Evolutionary conservation across 2,888 invertebrate species (phyloP).

Genomic region (Meteorus cinctellus): DNA sequence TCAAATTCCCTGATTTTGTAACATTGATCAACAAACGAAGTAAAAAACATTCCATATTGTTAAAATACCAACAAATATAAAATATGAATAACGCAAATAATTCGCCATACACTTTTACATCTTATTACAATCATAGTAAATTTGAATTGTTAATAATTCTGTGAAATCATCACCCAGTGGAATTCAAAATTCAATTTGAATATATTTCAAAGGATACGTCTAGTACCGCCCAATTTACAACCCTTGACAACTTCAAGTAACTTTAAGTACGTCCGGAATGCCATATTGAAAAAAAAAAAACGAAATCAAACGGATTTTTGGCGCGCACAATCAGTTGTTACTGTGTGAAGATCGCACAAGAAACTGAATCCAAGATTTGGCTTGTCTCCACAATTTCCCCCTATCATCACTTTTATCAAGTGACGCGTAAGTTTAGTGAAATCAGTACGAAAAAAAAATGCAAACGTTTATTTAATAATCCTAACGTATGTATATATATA

Average conservation of each 20-base stretch:
- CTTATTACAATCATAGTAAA: too few relatives aligned
- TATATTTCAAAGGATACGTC: conserved; percentile 64
- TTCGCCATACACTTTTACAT: too few relatives aligned
- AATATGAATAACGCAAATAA: too few relatives aligned
- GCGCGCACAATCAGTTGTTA: conserved; percentile 33
- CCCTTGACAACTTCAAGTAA: conserved; percentile 50
- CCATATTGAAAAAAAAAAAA: conserved; percentile 55
- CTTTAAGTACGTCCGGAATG: conserved; percentile 52
- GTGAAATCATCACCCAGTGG: not conserved
- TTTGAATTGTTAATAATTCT: too few relatives aligned
- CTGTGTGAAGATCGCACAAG: conserved; percentile 37
- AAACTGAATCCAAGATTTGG: conserved; percentile 41
- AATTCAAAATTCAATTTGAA: not conserved
- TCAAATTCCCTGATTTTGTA: too few relatives aligned
- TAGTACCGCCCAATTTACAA: conserved; percentile 46
- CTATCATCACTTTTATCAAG: conserved; percentile 44
- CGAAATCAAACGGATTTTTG: not conserved
- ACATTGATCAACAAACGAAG: too few relatives aligned
- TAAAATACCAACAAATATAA: too few relatives aligned
- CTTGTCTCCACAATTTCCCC: not conserved
- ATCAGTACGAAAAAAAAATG: not conserved
- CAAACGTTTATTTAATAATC: not conserved
- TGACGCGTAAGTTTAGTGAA: conserved; percentile 39
- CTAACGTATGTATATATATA: not conserved
- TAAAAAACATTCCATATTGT: too few relatives aligned